phyloP scores from a whole-genome alignment of 1,140 invertebrate species.

The Microplitis mediator region DNA sequence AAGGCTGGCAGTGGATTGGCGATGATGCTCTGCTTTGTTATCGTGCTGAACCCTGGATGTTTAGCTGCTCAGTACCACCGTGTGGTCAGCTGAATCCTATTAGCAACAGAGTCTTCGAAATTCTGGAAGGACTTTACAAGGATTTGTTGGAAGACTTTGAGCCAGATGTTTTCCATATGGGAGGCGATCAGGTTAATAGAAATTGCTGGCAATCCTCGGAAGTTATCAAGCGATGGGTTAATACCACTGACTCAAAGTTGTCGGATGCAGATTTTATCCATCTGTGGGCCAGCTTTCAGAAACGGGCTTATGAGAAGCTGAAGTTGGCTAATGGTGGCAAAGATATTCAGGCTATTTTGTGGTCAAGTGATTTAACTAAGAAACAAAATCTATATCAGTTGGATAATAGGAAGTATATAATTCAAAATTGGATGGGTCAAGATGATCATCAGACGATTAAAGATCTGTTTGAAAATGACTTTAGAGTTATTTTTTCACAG shows the following conservation, averaged over 20 bases:
- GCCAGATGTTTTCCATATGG: conserved; percentile 86
- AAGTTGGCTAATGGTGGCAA: conserved; percentile 63
- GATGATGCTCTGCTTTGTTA: conserved; percentile 62
- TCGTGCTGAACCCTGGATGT: conserved; percentile 75
- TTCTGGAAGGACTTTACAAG: conserved; percentile 72
- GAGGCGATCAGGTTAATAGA: conserved; percentile 81
- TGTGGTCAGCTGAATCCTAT: conserved; percentile 86
- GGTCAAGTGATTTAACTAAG: conserved; percentile 81
- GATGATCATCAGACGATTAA: conserved; percentile 67
- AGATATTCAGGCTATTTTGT: conserved; percentile 71
- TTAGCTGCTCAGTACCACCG: conserved; percentile 82
- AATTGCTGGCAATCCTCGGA: conserved; percentile 78
- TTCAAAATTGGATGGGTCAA: conserved; percentile 79
- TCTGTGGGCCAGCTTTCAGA: conserved; percentile 80
- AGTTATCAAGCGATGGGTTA: conserved; percentile 73
- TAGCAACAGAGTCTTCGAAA: conserved; percentile 74
- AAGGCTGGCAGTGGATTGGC: conserved; percentile 80
- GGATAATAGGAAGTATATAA: conserved; percentile 76
- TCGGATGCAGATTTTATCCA: conserved; percentile 70
- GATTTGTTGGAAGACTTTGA: conserved; percentile 73
- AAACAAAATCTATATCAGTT: conserved; percentile 71
- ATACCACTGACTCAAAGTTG: conserved; percentile 64
- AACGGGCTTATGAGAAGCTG: conserved; percentile 64
- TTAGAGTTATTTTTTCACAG: conserved; percentile 80
- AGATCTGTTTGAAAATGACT: conserved; percentile 72